A percentile compares a stretch with the other conserved stretches of the same genome.
Evolutionary conservation across 1,140 invertebrate species (phyloP).

Genomic region (Drosophila kanapiae): DNA sequence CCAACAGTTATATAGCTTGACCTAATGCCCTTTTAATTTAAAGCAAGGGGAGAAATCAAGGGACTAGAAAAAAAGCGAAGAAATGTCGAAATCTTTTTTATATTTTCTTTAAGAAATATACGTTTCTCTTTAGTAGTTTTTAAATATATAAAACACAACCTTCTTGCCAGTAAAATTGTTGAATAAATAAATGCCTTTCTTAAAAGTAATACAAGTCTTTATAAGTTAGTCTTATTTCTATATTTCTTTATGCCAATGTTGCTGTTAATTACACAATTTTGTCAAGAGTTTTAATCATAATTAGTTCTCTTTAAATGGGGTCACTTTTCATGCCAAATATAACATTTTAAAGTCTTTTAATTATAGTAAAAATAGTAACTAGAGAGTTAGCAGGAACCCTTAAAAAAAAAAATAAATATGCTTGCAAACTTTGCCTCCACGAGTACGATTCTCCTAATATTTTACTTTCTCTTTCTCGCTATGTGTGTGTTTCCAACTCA

Average conservation of each 20-base stretch:
- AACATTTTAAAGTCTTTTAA: background rate
- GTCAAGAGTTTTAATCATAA: no score
- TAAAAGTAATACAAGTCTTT: no score
- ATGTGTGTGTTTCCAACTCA: constrained; percentile 51
- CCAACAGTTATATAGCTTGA: constrained; percentile 8
- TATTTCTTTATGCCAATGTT: no score
- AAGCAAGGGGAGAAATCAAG: background rate
- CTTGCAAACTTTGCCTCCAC: no score
- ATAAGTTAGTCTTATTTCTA: no score
- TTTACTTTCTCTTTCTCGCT: constrained; percentile 46
- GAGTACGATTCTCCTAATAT: constrained; percentile 28
- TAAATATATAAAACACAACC: background rate
- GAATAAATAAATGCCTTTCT: background rate
- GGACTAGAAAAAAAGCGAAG: background rate
- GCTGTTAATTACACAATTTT: no score
- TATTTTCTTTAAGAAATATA: background rate
- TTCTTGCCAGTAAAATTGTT: background rate
- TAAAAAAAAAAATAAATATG: background rate
- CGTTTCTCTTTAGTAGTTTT: no score
- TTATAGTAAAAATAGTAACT: background rate
- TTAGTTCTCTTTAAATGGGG: background rate
- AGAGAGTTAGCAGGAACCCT: background rate
- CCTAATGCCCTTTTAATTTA: background rate
- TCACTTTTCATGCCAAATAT: background rate
- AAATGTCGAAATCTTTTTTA: background rate